Evolutionary conservation across 53 echinoderm and acorn worm species (phyloP).

Genomic region (Stichopus horrens): DNA sequence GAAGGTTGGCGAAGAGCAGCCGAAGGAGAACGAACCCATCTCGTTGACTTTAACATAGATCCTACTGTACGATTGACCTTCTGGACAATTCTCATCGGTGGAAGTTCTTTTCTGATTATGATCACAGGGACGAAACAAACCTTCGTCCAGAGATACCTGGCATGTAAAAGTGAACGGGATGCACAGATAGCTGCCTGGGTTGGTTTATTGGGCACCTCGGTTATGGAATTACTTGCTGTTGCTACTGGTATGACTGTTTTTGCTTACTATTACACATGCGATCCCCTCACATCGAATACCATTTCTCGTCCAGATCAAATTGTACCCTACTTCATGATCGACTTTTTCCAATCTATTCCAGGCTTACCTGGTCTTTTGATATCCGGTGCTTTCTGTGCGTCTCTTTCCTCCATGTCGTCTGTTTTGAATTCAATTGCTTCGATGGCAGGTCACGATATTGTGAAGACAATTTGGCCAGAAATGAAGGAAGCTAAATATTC

Average conservation of each 20-base stretch:
- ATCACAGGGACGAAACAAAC: constrained; percentile 6
- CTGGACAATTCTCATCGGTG: constrained; percentile 29
- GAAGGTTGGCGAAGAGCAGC: constrained; percentile 38
- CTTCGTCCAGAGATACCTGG: constrained; percentile 31
- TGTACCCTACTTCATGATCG: constrained; percentile 49
- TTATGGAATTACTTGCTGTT: constrained; percentile 35
- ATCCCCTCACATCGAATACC: background rate
- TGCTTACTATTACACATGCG: constrained; percentile 45
- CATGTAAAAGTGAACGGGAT: constrained; percentile 22
- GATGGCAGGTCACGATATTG: constrained; percentile 42
- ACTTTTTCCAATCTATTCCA: constrained; percentile 39
- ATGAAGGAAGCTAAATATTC: background rate
- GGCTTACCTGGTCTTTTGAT: constrained; percentile 58
- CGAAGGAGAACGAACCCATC: constrained; percentile 12
- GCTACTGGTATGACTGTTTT: constrained; percentile 39
- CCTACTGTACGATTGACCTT: constrained; percentile 10
- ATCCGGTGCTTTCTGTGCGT: constrained; percentile 55
- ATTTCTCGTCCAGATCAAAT: constrained; percentile 50
- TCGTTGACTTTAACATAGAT: constrained; percentile 45
- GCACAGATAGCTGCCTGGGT: constrained; percentile 26
- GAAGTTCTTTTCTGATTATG: background rate
- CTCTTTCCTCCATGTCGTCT: constrained; percentile 51
- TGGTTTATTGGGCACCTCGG: constrained; percentile 20
- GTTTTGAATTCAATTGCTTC: constrained; percentile 10
- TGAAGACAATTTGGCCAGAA: constrained; percentile 18